These are phyloP conservation scores for Samia ricini DNA, from an alignment of 1,140 invertebrate genomes.

Conservation along the genomic window DNA sequence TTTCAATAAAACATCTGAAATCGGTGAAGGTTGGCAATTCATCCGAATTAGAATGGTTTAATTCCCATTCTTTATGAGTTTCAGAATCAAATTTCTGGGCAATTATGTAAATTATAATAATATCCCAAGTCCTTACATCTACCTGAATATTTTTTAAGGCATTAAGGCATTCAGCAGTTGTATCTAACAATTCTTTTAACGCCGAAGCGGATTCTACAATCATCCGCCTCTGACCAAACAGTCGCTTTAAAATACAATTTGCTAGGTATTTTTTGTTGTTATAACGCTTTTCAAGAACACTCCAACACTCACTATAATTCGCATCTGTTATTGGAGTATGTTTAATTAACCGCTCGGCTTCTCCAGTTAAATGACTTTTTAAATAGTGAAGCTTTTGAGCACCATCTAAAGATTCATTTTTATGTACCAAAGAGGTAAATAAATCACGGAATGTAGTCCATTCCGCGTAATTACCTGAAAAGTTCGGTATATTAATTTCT, in stretches of 20 bases:
- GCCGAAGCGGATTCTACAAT: neutral
- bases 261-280: neutral
- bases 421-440: conserved; percentile 16
- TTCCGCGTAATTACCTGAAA: conserved; percentile 14
- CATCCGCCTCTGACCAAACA: neutral
- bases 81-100: conserved; percentile 16
- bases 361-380: conserved; percentile 11
- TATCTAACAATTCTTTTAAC: conserved; percentile 13
- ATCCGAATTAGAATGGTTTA: neutral
- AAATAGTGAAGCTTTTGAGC: conserved; percentile 16
- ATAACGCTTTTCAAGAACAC: conserved; percentile 1
- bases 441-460: conserved; percentile 25
- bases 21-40: conserved; percentile 11
- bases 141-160: conserved; percentile 11
- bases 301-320: conserved; percentile 20
- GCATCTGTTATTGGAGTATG: conserved; percentile 5
- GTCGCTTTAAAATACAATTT: neutral
- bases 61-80: conserved; percentile 12
- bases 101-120: conserved; percentile 16
- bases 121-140: conserved; percentile 8
- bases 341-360: conserved; percentile 18
- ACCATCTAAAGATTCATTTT: neutral
- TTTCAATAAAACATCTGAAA: conserved; percentile 17
- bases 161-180: conserved; percentile 16
- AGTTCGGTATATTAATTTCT: neutral